Conservation (phyloP, 1,140 invertebrate species). For the Drosophila kanapiae region DNA sequence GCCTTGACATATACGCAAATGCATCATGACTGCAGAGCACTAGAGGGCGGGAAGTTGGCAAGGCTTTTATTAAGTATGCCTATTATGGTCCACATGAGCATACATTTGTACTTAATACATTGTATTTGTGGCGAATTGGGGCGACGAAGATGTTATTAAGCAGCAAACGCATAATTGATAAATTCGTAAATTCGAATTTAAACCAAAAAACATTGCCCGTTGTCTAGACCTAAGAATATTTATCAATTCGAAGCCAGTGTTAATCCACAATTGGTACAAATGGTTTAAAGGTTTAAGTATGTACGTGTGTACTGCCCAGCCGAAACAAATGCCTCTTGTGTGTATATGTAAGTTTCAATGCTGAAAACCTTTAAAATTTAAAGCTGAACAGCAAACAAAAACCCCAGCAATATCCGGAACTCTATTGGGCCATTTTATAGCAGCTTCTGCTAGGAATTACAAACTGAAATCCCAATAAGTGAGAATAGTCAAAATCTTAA, state of each 20-base stretch:
- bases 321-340: background rate
- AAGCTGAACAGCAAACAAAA: background rate
- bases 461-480: too few species aligned
- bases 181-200: background rate
- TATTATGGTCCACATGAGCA: slow-evolving; percentile 35
- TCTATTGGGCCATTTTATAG: background rate
- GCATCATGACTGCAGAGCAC: slow-evolving; percentile 30
- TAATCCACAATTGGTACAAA: background rate
- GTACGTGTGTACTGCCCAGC: background rate
- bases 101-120: slow-evolving; percentile 8
- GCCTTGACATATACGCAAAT: slow-evolving; percentile 69
- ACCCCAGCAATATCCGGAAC: too few species aligned
- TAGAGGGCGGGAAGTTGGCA: slow-evolving; percentile 10
- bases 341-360: background rate
- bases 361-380: background rate
- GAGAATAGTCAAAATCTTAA: too few species aligned
- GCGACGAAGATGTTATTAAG: background rate
- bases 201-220: background rate
- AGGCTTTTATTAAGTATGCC: slow-evolving; percentile 64
- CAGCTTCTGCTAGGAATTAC: too few species aligned
- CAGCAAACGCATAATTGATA: slow-evolving; percentile 16
- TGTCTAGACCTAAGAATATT: background rate
- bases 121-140: slow-evolving; percentile 7
- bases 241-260: background rate
- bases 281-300: too few species aligned